These are phyloP conservation scores for Drosophila repletoides DNA, from an alignment of 1,140 invertebrate genomes.

Conservation along the genomic window DNA sequence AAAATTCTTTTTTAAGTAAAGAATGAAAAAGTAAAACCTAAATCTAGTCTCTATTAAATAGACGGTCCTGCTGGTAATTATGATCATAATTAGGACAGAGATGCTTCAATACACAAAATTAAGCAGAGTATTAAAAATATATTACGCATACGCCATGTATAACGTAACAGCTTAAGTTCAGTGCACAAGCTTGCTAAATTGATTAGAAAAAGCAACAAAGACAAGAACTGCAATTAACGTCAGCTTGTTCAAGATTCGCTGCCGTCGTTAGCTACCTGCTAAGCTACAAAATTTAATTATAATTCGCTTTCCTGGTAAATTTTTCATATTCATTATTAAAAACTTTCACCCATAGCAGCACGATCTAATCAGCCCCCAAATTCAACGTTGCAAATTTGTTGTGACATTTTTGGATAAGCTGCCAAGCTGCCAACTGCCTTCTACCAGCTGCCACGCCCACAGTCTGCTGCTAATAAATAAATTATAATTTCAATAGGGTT, in stretches of 20 bases:
- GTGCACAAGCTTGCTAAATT: conserved; percentile 33
- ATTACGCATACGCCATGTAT: conserved; percentile 49
- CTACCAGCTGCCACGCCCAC: not conserved
- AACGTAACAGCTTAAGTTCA: conserved; percentile 17
- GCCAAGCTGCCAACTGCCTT: not conserved
- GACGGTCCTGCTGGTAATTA: too few relatives aligned
- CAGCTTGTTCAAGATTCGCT: conserved; percentile 13
- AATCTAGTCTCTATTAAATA: too few relatives aligned
- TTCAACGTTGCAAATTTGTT: conserved; percentile 59
- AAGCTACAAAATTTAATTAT: conserved; percentile 60
- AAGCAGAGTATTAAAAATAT: not conserved
- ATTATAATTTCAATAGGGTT: conserved; percentile 75
- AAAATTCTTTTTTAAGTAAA: too few relatives aligned
- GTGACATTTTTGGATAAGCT: conserved; percentile 59
- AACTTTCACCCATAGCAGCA: conserved; percentile 53
- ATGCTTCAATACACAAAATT: conserved; percentile 9
- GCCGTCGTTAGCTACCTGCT: conserved; percentile 20
- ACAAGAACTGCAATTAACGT: conserved; percentile 15
- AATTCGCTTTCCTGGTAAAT: conserved; percentile 33
- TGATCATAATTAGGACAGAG: too few relatives aligned
- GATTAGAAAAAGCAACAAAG: conserved; percentile 36
- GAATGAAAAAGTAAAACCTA: too few relatives aligned
- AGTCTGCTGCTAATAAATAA: conserved; percentile 57
- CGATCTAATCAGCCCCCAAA: conserved; percentile 67
- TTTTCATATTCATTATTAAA: conserved; percentile 71